phyloP scores from a whole-genome alignment of 2,888 invertebrate genomes.

The Catocala sponsa region DNA sequence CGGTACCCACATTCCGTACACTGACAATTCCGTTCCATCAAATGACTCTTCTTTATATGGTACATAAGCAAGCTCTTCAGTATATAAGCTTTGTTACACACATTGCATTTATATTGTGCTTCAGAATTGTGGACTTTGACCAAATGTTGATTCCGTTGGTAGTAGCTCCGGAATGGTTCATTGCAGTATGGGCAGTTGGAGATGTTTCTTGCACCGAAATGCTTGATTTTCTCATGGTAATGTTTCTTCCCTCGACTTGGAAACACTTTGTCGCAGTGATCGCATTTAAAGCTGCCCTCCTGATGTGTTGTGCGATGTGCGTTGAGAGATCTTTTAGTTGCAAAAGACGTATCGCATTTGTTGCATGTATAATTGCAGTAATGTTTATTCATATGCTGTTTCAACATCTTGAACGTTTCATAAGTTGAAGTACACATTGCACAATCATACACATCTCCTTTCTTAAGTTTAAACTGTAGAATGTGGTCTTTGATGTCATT shows the following conservation, averaged over 20 bases:
- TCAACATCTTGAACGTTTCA: conserved; percentile 80
- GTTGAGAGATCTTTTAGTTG: conserved; percentile 70
- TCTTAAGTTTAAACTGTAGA: conserved; percentile 74
- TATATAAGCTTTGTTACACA: conserved; percentile 71
- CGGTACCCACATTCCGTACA: conserved; percentile 84
- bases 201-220: conserved; percentile 73
- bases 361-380: conserved; percentile 73
- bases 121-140: conserved; percentile 78
- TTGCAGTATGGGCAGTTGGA: conserved; percentile 78
- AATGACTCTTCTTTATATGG: conserved; percentile 79
- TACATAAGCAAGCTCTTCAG: conserved; percentile 75
- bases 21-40: conserved; percentile 82
- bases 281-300: conserved; percentile 76
- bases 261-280: conserved; percentile 77
- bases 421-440: conserved; percentile 73
- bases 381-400: conserved; percentile 81
- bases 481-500: conserved; percentile 76
- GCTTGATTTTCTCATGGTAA: conserved; percentile 78
- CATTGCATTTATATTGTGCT: conserved; percentile 78
- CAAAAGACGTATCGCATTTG: conserved; percentile 70
- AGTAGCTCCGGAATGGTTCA: conserved; percentile 75
- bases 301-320: conserved; percentile 71
- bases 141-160: conserved; percentile 78
- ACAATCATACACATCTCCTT: conserved; percentile 74
- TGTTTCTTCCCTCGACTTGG: conserved; percentile 67